A percentile compares a stretch with the other conserved stretches of the same genome.
phyloP scores from a whole-genome alignment of 1,140 invertebrate genomes.

The Goniozus legneri region DNA sequence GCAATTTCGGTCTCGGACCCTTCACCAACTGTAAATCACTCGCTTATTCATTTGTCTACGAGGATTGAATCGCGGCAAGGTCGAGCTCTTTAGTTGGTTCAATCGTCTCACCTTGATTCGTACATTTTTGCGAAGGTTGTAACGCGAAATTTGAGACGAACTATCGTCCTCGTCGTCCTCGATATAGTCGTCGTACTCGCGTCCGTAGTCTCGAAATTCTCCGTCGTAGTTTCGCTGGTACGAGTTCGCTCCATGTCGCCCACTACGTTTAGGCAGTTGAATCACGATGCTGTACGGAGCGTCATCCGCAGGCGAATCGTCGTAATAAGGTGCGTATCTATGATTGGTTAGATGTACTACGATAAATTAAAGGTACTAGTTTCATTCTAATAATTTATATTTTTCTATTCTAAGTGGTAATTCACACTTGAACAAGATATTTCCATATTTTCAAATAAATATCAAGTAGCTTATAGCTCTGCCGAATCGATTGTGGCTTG shows the following conservation, averaged over 20 bases:
- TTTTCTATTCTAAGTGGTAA: no score
- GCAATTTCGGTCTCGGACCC: conserved; percentile 17
- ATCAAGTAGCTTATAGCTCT: no score
- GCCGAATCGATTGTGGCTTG: no score
- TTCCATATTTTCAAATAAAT: no score
- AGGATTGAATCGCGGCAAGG: no score
- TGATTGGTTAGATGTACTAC: no score
- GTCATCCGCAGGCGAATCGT: conserved; percentile 2
- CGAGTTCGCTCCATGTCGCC: conserved; percentile 4
- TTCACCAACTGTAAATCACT: conserved; percentile 26
- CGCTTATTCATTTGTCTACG: no score
- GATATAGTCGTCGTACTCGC: conserved; percentile 18
- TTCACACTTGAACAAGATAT: no score
- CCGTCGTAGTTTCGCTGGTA: conserved; percentile 11
- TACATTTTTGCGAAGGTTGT: conserved; percentile 18
- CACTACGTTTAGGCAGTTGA: conserved; percentile 23
- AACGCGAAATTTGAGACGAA: conserved; percentile 10
- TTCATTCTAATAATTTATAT: no score
- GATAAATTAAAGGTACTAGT: no score
- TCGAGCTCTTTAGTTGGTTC: no score
- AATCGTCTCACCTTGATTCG: conserved; percentile 22
- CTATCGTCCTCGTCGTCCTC: conserved; percentile 21
- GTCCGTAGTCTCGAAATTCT: neutral
- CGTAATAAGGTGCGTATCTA: conserved; percentile 11
- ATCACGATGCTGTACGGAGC: conserved; percentile 34